Evolutionary conservation across 2,888 invertebrate species (phyloP).

Genomic region (Andrena flavipes): DNA sequence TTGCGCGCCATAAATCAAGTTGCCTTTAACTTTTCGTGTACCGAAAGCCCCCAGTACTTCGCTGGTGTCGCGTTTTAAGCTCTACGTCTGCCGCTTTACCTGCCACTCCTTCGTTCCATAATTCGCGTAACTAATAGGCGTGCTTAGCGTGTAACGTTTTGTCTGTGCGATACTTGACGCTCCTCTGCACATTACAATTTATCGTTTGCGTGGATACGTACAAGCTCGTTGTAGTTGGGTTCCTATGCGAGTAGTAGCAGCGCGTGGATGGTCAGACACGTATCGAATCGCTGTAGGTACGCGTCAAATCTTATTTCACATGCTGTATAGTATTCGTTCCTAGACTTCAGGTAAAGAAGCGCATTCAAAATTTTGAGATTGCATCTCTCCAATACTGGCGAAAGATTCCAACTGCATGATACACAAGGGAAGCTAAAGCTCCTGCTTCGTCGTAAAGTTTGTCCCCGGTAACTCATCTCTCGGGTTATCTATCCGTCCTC

Average conservation of each 20-base stretch:
- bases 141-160: not conserved
- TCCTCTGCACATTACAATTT: not conserved
- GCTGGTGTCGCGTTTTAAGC: constrained; percentile 38
- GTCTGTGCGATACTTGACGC: no score
- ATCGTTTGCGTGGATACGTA: not conserved
- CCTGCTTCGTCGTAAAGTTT: constrained; percentile 3
- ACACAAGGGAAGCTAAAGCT: not conserved
- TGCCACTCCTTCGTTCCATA: constrained; percentile 1
- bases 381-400: not conserved
- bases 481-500: constrained; percentile 13
- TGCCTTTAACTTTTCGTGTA: constrained; percentile 55
- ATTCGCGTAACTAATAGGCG: constrained; percentile 17
- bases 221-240: not conserved
- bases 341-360: not conserved
- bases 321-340: no score
- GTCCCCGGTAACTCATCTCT: not conserved
- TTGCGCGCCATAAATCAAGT: constrained; percentile 24
- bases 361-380: not conserved
- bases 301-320: not conserved
- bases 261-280: not conserved
- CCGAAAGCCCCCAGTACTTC: constrained; percentile 40
- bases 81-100: not conserved
- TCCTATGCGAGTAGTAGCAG: not conserved
- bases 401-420: not conserved
- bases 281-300: not conserved